Evolutionary conservation across 2,113 vertebrate species (phyloP).

Genomic region (Pseudolaguvia tuberculata): DNA sequence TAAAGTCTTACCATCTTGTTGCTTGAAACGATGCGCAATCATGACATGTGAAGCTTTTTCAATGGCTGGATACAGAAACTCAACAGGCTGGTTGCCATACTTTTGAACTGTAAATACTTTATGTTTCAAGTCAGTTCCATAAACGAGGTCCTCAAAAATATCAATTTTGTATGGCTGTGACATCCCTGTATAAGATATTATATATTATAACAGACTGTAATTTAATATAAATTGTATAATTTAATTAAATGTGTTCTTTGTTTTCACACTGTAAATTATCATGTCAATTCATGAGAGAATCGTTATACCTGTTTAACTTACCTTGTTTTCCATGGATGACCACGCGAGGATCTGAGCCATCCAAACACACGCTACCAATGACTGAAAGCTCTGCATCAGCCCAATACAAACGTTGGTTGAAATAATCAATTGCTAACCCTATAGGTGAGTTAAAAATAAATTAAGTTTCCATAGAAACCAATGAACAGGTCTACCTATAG

Average conservation of each 20-base stretch:
- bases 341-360: constrained; percentile 83
- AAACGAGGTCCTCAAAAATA: constrained; percentile 94
- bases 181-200: constrained; percentile 71
- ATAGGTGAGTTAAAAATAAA: constrained; percentile 53
- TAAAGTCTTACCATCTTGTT: constrained; percentile 78
- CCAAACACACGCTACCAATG: constrained; percentile 87
- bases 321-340: constrained; percentile 85
- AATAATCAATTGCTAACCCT: constrained; percentile 92
- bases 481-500: constrained; percentile 3
- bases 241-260: neutral
- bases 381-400: constrained; percentile 90
- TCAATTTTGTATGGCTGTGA: constrained; percentile 92
- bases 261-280: too few relatives aligned
- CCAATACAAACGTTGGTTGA: constrained; percentile 93
- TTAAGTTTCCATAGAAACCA: constrained; percentile 53
- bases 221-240: neutral
- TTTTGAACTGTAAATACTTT: constrained; percentile 91
- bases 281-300: neutral
- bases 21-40: constrained; percentile 89
- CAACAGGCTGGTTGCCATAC: constrained; percentile 78
- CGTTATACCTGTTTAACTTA: constrained; percentile 55
- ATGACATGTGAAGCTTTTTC: constrained; percentile 89
- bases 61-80: constrained; percentile 77
- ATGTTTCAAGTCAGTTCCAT: constrained; percentile 88
- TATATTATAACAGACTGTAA: neutral